A percentile compares a stretch with the other conserved stretches of the same genome.
phyloP scores from a whole-genome alignment of 2,113 vertebrate genomes.

The Onychostruthus taczanowskii region DNA sequence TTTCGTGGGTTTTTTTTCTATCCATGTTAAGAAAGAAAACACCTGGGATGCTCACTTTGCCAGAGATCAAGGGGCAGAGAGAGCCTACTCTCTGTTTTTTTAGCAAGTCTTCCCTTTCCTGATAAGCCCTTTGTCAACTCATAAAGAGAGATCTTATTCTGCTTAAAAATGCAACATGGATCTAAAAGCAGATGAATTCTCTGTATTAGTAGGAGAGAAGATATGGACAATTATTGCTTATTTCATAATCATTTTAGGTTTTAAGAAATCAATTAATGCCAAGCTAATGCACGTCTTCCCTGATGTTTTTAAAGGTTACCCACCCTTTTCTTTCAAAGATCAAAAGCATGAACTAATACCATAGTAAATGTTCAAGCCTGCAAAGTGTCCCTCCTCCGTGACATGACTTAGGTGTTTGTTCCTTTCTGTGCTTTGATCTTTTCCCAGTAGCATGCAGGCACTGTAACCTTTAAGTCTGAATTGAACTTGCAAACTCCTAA shows the following conservation, averaged over 20 bases:
- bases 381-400: not conserved
- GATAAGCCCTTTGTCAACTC: not conserved
- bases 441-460: not conserved
- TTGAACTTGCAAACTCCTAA: not conserved
- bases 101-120: not conserved
- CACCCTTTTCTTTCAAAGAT: not conserved
- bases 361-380: not conserved
- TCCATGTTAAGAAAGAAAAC: not conserved
- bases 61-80: not conserved
- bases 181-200: constrained; percentile 29
- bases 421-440: not conserved
- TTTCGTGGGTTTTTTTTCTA: not conserved
- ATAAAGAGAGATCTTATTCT: not conserved
- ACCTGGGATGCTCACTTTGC: not conserved
- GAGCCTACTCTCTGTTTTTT: not conserved
- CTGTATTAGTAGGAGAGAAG: not conserved
- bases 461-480: not conserved
- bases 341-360: not conserved
- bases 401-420: not conserved
- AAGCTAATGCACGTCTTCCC: constrained; percentile 26
- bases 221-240: constrained; percentile 25
- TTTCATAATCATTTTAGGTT: constrained; percentile 32
- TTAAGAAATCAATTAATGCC: constrained; percentile 44
- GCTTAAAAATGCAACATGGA: not conserved
- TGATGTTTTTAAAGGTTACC: constrained; percentile 52